These are phyloP conservation scores for Pachyseris speciosa DNA, from an alignment of 64 coral and sea anemone genomes.

Conservation along the genomic window DNA sequence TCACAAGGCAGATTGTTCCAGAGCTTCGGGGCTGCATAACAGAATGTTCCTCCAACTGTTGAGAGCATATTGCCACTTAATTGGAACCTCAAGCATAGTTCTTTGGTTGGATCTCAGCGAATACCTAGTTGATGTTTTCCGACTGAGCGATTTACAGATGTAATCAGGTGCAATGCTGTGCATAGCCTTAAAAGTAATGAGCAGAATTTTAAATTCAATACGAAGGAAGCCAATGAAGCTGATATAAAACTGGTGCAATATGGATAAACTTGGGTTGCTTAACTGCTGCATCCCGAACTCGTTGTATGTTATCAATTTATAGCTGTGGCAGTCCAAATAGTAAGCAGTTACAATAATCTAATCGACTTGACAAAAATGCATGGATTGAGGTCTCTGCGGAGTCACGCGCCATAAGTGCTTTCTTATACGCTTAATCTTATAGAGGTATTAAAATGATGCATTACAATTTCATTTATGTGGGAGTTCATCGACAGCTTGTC, in stretches of 20 bases:
- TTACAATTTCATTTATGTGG: background rate
- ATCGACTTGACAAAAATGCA: background rate
- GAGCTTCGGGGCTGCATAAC: background rate
- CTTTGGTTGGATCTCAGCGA: background rate
- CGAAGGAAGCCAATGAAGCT: background rate
- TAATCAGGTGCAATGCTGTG: background rate
- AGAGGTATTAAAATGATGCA: background rate
- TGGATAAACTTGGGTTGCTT: background rate
- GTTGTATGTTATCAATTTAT: background rate
- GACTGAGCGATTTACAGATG: background rate
- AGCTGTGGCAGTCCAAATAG: background rate
- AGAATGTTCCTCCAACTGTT: background rate
- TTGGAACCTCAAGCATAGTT: background rate
- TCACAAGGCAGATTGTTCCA: background rate
- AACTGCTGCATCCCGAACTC: constrained; percentile 1
- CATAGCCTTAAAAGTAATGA: background rate
- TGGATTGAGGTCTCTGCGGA: background rate
- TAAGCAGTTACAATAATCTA: constrained; percentile 8
- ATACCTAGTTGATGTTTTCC: background rate
- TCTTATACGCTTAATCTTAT: background rate
- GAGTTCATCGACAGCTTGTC: background rate
- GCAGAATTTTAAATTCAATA: background rate
- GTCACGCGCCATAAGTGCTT: background rate
- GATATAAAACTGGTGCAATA: background rate
- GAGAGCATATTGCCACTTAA: background rate